Evolutionary conservation across 2,797 vertebrate genomes (phyloP).

Genomic region (Enteromius unitaeniatus): DNA sequence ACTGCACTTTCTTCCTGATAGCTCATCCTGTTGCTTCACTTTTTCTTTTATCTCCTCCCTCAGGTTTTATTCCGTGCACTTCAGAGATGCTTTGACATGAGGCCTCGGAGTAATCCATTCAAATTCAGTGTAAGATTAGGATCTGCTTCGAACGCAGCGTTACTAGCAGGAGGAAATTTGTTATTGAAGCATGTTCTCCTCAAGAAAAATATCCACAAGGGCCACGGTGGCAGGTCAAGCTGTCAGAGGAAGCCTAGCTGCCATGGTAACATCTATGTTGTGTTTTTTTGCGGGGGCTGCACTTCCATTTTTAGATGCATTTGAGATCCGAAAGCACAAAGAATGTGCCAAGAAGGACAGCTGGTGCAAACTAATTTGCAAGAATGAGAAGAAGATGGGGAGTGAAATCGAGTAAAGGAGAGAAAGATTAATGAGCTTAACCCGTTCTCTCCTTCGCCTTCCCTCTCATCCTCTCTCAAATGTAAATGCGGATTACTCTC

Average conservation of each 20-base stretch:
- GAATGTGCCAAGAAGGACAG: constrained; percentile 50
- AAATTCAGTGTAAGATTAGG: constrained; percentile 2
- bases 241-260: constrained; percentile 61
- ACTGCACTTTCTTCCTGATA: not conserved
- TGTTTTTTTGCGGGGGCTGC: constrained; percentile 53
- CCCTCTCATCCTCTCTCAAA: constrained; percentile 31
- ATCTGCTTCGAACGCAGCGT: not conserved
- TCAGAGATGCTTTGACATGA: constrained; percentile 11
- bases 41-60: constrained; percentile 28
- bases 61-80: not conserved
- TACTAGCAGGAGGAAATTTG: constrained; percentile 38
- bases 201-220: constrained; percentile 42
- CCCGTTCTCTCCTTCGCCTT: constrained; percentile 8
- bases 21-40: constrained; percentile 2
- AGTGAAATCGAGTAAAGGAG: not conserved
- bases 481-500: constrained; percentile 53
- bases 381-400: constrained; percentile 29
- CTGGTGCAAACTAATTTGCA: constrained; percentile 53
- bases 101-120: constrained; percentile 21
- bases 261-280: constrained; percentile 64
- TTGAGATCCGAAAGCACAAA: constrained; percentile 41
- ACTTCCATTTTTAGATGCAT: constrained; percentile 56
- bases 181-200: constrained; percentile 41
- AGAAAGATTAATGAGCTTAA: constrained; percentile 42
- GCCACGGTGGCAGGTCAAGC: constrained; percentile 56